Evolutionary conservation across 2,113 vertebrate species (phyloP).

Genomic region (Caretta caretta): DNA sequence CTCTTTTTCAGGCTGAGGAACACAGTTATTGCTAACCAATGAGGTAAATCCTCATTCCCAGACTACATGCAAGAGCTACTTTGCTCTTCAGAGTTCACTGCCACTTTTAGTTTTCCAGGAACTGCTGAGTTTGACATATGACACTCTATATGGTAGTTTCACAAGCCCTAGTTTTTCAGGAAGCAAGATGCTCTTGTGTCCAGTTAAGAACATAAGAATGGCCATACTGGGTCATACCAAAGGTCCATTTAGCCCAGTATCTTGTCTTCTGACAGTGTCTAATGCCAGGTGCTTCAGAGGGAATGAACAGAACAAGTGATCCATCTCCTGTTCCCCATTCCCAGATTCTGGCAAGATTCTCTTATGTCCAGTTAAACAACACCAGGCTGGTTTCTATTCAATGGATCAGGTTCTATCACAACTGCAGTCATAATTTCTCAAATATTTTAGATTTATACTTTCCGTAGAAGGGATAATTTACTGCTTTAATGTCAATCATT

Average conservation of each 20-base stretch:
- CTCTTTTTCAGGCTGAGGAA: background rate
- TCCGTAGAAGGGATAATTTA: accelerated
- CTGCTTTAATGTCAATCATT: background rate
- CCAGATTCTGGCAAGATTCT: background rate
- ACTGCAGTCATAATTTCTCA: background rate
- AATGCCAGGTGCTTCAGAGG: no score
- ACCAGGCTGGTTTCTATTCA: background rate
- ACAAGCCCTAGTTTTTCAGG: background rate
- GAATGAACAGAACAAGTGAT: no score
- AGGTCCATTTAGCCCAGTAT: no score
- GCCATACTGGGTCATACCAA: no score
- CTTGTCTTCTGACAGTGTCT: no score
- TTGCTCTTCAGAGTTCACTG: background rate
- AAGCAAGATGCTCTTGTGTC: background rate
- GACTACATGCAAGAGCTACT: background rate
- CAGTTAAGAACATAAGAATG: background rate
- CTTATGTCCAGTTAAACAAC: background rate
- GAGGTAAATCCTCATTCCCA: background rate
- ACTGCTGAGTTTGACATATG: background rate
- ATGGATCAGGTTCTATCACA: background rate
- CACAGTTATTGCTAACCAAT: background rate
- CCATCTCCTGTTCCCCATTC: no score
- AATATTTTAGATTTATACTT: background rate
- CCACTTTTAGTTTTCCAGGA: background rate
- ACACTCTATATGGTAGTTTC: background rate